A percentile compares a stretch with the other conserved stretches of the same genome.
These are phyloP conservation scores for Pecten maximus DNA, from an alignment of 2,888 invertebrate genomes.

Conservation along the genomic window DNA sequence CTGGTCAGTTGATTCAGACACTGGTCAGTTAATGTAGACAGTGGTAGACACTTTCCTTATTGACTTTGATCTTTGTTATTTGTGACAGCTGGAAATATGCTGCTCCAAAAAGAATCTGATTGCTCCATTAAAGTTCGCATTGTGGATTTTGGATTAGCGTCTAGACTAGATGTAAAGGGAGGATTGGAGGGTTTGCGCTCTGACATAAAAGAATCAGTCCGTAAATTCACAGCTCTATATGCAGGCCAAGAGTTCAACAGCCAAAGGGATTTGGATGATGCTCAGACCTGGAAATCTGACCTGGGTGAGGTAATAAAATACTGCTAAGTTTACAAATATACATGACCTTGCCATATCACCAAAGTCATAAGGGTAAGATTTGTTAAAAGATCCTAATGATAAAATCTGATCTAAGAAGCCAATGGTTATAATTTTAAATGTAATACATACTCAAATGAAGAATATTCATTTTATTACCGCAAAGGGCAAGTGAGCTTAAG, in stretches of 20 bases:
- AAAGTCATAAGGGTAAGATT: no score
- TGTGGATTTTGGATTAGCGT: conserved; percentile 70
- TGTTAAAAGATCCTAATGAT: no score
- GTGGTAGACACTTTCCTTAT: no score
- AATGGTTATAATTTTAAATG: no score
- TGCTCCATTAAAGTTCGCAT: conserved; percentile 61
- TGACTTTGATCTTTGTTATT: not conserved
- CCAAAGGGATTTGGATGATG: conserved; percentile 56
- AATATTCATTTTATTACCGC: no score
- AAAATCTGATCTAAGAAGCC: no score
- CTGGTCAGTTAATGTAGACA: no score
- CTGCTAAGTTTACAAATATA: no score
- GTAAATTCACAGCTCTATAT: conserved; percentile 70
- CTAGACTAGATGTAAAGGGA: conserved; percentile 43
- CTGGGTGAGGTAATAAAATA: not conserved
- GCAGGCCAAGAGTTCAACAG: conserved; percentile 66
- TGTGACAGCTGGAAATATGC: conserved; percentile 70
- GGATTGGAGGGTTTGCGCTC: conserved; percentile 55
- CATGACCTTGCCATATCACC: no score
- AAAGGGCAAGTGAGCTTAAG: no score
- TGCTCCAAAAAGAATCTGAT: conserved; percentile 61
- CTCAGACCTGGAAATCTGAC: conserved; percentile 52
- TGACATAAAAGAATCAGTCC: conserved; percentile 65
- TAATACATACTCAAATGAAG: no score
- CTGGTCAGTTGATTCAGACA: no score